Evolutionary conservation across 2,888 invertebrate genomes (phyloP).

Genomic region (Blastobasis lacticolella): DNA sequence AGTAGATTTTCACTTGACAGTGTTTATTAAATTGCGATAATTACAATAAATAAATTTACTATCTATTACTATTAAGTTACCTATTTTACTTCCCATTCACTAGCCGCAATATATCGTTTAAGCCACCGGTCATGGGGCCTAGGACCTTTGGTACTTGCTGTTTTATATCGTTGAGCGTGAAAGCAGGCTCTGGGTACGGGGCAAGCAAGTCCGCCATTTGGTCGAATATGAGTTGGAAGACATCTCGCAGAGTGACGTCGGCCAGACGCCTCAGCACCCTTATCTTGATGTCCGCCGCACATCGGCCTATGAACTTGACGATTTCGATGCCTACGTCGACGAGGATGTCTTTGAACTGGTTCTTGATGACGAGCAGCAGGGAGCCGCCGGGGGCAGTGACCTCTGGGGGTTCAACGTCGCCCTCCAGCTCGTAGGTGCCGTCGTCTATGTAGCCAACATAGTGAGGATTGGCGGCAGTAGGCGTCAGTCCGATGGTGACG

Average conservation of each 20-base stretch:
- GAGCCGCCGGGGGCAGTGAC: constrained; percentile 19
- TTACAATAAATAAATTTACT: no score
- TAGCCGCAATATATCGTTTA: no score
- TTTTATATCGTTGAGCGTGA: no score
- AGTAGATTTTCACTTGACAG: no score
- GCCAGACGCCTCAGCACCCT: constrained; percentile 34
- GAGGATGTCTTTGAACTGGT: constrained; percentile 34
- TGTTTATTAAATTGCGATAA: no score
- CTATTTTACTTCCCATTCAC: no score
- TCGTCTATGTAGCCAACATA: constrained; percentile 8
- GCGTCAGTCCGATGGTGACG: not conserved
- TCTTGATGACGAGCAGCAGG: constrained; percentile 28
- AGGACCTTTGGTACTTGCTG: no score
- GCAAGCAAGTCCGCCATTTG: no score
- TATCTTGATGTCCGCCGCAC: constrained; percentile 31
- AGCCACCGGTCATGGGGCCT: no score
- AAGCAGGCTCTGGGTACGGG: no score
- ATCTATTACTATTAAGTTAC: no score
- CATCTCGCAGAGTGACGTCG: constrained; percentile 33
- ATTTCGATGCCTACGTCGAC: constrained; percentile 28
- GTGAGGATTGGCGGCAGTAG: not conserved
- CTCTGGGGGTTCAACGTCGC: constrained; percentile 7
- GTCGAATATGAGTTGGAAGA: constrained; percentile 17
- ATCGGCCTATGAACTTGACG: constrained; percentile 22
- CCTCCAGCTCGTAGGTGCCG: constrained; percentile 2